Evolutionary conservation across 2,797 vertebrate genomes (phyloP), one percentile per base, ranked within the genome.

Genomic region (Muscicapa comitata): DNA sequence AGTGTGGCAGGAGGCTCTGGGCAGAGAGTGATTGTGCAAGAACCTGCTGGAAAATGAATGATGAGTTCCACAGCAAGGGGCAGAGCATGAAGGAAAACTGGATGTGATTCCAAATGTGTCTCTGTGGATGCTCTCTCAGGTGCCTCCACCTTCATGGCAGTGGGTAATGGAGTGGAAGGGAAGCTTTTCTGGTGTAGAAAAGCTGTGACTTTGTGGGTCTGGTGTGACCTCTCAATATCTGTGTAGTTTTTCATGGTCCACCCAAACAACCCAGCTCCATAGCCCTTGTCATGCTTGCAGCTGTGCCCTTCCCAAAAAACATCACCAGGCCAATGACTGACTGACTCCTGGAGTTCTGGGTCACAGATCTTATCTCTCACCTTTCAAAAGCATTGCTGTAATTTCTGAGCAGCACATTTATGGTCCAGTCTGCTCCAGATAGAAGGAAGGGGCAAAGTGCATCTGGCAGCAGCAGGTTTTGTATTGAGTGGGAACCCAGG

Each of bases 41-140:
- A 25, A 47, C 11, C 33, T 42, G 11, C 70, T n/a, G 67, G 53
- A 45, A 66, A 76, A 48, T 6, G 6, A 21, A 9, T 13, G 50
- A 21, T 29, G 51, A 70, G 43, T 23, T 93, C 75, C 86, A 37
- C 54, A 48, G n/a, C 35, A 14, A 51, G n/a, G 38, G 47, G n/a
- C 18, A 9, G 12, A 70, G 57, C 42, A 2, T 0, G 0, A 47
- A 29, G 16, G n/a, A 57, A 37, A 57, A 38, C 2, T 6, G 37
- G 59, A 12, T 62, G 51, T 21, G 63, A 38, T 35, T 81, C 63
- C 75, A 15, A 65, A 12, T 2, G 9, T 26, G 21, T 33, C 43
- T 71, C 48, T 8, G 5, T n/a, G 84, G 57, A 21, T 45, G 26
- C 33, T 83, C 25, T 53, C 61, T 70, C 31, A 25, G 54, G 11